These are phyloP conservation scores for Micromys minutus DNA, from an alignment of 2,113 vertebrate species.

Conservation along the genomic window DNA sequence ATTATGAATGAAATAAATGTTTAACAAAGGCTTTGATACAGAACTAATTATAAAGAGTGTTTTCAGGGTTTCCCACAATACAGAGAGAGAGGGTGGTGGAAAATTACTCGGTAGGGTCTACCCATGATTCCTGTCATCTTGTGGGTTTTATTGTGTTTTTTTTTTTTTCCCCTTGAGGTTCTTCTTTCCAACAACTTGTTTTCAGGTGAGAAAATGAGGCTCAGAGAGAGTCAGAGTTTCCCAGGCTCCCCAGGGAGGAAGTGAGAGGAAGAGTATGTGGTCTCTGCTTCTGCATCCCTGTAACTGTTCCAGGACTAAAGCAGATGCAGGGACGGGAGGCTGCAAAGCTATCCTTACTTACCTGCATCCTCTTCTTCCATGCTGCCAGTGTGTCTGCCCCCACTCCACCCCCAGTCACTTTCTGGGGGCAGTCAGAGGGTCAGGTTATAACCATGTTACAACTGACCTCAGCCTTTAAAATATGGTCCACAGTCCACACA, in stretches of 20 bases:
- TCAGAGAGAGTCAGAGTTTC: not conserved
- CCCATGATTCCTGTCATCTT: not conserved
- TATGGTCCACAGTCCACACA: not conserved
- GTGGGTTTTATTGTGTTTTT: not conserved
- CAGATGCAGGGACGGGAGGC: not conserved
- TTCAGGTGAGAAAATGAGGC: not conserved
- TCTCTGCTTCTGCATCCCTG: not conserved
- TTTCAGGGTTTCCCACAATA: not conserved
- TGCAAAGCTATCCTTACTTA: not conserved
- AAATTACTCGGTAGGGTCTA: not conserved
- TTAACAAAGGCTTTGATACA: not conserved
- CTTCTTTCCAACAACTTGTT: not conserved
- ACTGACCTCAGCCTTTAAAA: constrained; percentile 1
- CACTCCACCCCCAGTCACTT: not conserved
- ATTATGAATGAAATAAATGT: not conserved
- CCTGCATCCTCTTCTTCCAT: not conserved
- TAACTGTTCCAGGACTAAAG: not conserved
- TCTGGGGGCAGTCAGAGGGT: not conserved
- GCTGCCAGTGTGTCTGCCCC: not conserved
- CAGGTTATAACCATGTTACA: not conserved
- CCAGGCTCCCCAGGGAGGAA: not conserved
- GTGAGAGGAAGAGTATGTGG: accelerated
- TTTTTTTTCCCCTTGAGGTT: not conserved
- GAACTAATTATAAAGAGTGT: not conserved
- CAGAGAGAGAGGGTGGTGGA: not conserved